A percentile compares a stretch with the other conserved stretches of the same genome.
Conservation (phyloP, 2,113 vertebrate species). For the Cyphotilapia sp. region DNA sequence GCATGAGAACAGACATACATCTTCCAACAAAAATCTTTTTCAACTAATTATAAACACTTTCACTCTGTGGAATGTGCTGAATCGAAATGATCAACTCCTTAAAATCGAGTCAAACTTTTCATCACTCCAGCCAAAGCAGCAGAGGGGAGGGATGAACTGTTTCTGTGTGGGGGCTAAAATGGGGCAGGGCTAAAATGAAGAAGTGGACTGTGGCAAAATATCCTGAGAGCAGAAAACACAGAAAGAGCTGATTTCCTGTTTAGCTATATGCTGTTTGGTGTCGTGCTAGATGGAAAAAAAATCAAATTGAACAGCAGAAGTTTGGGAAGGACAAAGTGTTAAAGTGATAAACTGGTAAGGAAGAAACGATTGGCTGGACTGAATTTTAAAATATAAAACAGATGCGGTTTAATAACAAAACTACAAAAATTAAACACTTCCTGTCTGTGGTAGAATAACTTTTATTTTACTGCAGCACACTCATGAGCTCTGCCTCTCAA, state of each 20-base stretch:
- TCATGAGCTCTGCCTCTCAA: not conserved
- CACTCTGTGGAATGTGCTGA: not conserved
- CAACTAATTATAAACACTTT: not conserved
- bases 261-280: not conserved
- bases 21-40: not conserved
- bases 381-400: not conserved
- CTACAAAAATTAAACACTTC: not conserved
- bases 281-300: not conserved
- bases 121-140: not conserved
- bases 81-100: not conserved
- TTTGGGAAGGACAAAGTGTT: not conserved
- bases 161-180: not conserved
- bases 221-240: not conserved
- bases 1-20: not conserved
- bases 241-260: not conserved
- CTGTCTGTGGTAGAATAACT: not conserved
- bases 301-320: not conserved
- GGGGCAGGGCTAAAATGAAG: not conserved
- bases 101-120: not conserved
- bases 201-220: not conserved
- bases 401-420: not conserved
- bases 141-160: not conserved
- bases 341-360: not conserved
- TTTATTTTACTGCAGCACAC: not conserved
- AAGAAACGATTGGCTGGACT: not conserved